phyloP scores from a whole-genome alignment of 2,888 invertebrate species.

The Andricus curvator region DNA sequence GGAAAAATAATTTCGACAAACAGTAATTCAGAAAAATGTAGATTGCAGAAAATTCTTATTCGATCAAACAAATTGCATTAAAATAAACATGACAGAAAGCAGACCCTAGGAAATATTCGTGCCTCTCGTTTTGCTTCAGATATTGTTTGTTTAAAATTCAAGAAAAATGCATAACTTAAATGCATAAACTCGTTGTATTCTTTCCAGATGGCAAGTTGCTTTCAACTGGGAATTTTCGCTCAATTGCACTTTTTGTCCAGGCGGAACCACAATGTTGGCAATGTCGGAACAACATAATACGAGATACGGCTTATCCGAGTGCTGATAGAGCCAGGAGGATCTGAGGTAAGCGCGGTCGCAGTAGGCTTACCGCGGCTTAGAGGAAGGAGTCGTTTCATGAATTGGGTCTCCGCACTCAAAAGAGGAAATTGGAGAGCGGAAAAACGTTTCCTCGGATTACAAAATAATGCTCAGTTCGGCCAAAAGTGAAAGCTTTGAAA shows the following conservation, averaged over 20 bases:
- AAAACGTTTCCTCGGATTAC: constrained; percentile 68
- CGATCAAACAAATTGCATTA: too few relatives aligned
- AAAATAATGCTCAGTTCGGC: constrained; percentile 45
- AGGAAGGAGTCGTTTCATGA: constrained; percentile 45
- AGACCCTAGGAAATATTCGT: too few relatives aligned
- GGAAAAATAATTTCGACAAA: too few relatives aligned
- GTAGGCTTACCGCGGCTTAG: constrained; percentile 70
- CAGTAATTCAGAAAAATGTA: too few relatives aligned
- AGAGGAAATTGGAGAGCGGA: constrained; percentile 55
- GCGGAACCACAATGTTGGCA: constrained; percentile 66
- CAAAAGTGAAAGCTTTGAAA: constrained; percentile 18
- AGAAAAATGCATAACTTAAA: constrained; percentile 30
- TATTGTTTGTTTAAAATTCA: neutral
- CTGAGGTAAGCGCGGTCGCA: constrained; percentile 66
- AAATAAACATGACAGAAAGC: too few relatives aligned
- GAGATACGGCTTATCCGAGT: constrained; percentile 70
- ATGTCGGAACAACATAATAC: constrained; percentile 68
- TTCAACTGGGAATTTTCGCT: constrained; percentile 41
- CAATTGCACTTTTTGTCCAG: constrained; percentile 59
- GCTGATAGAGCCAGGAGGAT: constrained; percentile 70
- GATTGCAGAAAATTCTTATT: too few relatives aligned
- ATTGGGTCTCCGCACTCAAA: constrained; percentile 42
- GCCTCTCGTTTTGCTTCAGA: too few relatives aligned
- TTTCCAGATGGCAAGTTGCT: neutral
- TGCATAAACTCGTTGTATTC: neutral